Conservation (phyloP, 2,113 vertebrate genomes). For the Leuciscus idus region DNA sequence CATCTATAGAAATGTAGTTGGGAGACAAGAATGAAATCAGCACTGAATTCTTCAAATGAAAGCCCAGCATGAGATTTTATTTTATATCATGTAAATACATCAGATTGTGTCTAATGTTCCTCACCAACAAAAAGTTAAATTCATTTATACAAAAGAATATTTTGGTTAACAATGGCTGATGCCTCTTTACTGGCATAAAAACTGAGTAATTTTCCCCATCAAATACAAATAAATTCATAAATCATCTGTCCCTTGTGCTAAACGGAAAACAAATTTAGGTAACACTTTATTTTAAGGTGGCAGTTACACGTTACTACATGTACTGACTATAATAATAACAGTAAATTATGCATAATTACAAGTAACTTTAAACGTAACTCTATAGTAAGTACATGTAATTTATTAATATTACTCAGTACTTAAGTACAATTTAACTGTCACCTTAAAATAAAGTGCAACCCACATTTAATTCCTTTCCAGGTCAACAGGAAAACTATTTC, state of each 20-base stretch:
- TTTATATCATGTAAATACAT: slow-evolving; percentile 41
- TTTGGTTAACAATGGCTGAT: slow-evolving; percentile 37
- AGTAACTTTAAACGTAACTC: too few species aligned
- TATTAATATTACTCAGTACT: too few species aligned
- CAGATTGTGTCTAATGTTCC: slow-evolving; percentile 2
- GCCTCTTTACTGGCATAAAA: slow-evolving; percentile 23
- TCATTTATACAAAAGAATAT: slow-evolving; percentile 43
- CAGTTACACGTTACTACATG: too few species aligned
- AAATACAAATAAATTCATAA: neutral
- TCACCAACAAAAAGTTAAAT: slow-evolving; percentile 20
- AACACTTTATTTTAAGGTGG: too few species aligned
- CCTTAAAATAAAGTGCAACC: too few species aligned
- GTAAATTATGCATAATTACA: too few species aligned
- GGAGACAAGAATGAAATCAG: neutral
- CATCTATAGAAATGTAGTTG: neutral
- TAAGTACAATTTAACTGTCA: too few species aligned
- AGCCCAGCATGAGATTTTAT: slow-evolving; percentile 52
- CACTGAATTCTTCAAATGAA: slow-evolving; percentile 3
- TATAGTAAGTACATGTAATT: too few species aligned
- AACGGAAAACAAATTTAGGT: neutral
- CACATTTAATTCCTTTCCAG: neutral
- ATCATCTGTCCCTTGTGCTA: neutral
- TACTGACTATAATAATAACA: too few species aligned
- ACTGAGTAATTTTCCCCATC: neutral
- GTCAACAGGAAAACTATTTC: neutral